Percentiles rank a stretch among this genome's conserved stretches.
Evolutionary conservation across 1,140 invertebrate genomes (phyloP).

Genomic region (Gonatopus flavifemur): DNA sequence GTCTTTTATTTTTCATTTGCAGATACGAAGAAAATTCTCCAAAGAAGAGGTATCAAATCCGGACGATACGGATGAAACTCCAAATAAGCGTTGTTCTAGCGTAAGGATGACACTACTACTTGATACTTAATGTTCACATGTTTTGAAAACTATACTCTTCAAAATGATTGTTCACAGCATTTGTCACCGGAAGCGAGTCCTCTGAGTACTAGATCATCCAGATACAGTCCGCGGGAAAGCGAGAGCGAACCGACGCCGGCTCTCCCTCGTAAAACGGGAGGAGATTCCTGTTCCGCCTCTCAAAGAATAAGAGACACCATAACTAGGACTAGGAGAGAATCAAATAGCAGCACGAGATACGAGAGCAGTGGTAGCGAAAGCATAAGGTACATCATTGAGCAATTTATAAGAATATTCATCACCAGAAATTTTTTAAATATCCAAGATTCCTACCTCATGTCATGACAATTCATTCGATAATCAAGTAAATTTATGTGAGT

Average conservation of each 20-base stretch:
- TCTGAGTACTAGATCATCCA: constrained; percentile 53
- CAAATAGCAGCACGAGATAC: constrained; percentile 53
- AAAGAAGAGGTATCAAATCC: constrained; percentile 51
- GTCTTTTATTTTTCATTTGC: constrained; percentile 7
- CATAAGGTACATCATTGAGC: constrained; percentile 36
- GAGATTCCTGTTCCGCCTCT: constrained; percentile 49
- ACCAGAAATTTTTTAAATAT: no score
- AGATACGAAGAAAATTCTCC: constrained; percentile 41
- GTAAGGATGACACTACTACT: constrained; percentile 29
- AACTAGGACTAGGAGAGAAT: constrained; percentile 52
- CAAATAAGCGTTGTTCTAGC: constrained; percentile 49
- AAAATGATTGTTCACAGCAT: constrained; percentile 34
- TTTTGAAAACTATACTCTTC: constrained; percentile 9
- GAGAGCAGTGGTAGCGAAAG: constrained; percentile 56
- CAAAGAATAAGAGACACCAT: constrained; percentile 55
- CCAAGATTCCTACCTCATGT: no score
- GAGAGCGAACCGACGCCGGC: constrained; percentile 56
- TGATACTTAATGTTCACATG: background rate
- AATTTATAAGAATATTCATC: no score
- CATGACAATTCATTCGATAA: no score
- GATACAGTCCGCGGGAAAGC: constrained; percentile 55
- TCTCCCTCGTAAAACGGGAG: constrained; percentile 46
- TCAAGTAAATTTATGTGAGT: background rate
- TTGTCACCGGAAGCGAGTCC: constrained; percentile 55
- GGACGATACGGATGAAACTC: constrained; percentile 49